Percentiles rank a stretch among this genome's conserved stretches.
Evolutionary conservation across 2,113 vertebrate species (phyloP).

Genomic region (Caranx melampygus): DNA sequence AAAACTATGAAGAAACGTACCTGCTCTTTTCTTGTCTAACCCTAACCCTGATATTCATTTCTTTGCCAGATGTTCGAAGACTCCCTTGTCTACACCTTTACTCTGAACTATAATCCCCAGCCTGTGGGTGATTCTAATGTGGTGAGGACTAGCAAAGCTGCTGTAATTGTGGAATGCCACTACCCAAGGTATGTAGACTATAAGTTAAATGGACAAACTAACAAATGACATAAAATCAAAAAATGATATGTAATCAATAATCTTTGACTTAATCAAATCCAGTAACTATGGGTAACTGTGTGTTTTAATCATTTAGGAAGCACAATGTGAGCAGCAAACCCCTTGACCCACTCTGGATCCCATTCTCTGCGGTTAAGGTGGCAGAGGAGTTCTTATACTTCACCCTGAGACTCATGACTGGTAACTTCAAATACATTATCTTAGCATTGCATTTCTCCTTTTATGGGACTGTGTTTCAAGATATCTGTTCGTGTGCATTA

Average conservation of each 20-base stretch:
- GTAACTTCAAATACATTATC: constrained; percentile 52
- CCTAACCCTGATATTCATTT: not conserved
- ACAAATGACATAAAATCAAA: not conserved
- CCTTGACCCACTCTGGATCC: constrained; percentile 75
- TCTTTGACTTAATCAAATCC: not conserved
- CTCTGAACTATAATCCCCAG: constrained; percentile 71
- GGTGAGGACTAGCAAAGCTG: constrained; percentile 65
- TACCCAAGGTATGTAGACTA: constrained; percentile 77
- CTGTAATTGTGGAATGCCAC: constrained; percentile 77
- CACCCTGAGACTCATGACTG: constrained; percentile 77
- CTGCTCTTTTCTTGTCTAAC: not conserved
- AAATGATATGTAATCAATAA: not conserved
- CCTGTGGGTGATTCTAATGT: constrained; percentile 26
- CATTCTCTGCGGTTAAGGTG: constrained; percentile 67
- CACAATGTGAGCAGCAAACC: constrained; percentile 79
- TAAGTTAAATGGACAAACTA: not conserved
- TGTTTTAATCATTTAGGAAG: constrained; percentile 64
- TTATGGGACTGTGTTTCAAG: not conserved
- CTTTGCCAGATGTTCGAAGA: constrained; percentile 68
- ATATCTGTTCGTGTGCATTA: not conserved
- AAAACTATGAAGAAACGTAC: not conserved
- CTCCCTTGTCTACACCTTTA: constrained; percentile 73
- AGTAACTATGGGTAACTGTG: not conserved
- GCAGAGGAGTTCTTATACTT: constrained; percentile 76
- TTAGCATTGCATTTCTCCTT: not conserved